Evolutionary conservation across 2,113 vertebrate genomes (phyloP).

Genomic region (Corythaeola cristata): DNA sequence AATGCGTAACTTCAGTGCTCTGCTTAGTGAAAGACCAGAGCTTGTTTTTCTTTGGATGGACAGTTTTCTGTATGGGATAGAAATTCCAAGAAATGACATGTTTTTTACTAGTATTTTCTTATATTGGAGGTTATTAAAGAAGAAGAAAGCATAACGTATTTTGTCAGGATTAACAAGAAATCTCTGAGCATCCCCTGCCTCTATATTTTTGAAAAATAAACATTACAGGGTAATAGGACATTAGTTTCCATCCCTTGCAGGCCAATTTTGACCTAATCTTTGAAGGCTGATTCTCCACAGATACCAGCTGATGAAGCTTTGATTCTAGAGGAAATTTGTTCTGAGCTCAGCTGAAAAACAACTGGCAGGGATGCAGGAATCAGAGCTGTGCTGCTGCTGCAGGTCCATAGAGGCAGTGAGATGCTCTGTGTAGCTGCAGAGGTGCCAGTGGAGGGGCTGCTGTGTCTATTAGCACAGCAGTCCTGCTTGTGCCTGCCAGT

Average conservation of each 20-base stretch:
- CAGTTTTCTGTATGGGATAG: not conserved
- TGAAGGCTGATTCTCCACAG: not conserved
- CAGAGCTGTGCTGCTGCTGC: not conserved
- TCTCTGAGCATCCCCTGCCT: not conserved
- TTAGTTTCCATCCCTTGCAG: conserved; percentile 7
- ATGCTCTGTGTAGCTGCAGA: not conserved
- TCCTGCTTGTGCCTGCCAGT: conserved; percentile 11
- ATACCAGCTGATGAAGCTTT: conserved; percentile 32
- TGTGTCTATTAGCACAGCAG: conserved; percentile 27
- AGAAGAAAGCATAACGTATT: not conserved
- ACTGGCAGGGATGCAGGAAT: conserved; percentile 34
- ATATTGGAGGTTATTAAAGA: not conserved
- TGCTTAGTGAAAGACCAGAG: not conserved
- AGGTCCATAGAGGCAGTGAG: not conserved
- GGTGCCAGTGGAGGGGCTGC: not conserved
- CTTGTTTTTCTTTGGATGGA: not conserved
- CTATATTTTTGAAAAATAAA: not conserved
- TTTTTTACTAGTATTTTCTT: not conserved
- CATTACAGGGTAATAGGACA: not conserved
- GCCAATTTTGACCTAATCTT: conserved; percentile 16
- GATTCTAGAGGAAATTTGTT: conserved; percentile 32
- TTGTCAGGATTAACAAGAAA: not conserved
- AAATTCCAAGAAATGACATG: not conserved
- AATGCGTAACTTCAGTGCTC: not conserved
- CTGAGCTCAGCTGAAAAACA: conserved; percentile 33